Base-by-base conservation (phyloP, 2,797 vertebrate species). In the Muraenolepis orangiensis region DNA sequence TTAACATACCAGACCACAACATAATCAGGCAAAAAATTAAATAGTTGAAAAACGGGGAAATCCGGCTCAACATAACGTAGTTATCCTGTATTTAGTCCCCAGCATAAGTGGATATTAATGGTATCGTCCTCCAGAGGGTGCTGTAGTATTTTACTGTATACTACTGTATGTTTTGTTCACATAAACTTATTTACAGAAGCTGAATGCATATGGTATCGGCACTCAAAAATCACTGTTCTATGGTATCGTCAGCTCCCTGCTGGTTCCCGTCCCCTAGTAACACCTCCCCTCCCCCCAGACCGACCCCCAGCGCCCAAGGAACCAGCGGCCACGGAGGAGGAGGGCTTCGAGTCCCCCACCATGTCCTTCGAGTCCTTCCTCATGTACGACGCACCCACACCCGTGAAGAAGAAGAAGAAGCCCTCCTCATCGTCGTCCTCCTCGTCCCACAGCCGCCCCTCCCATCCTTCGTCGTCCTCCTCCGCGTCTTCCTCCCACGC, bases 331-430 rank as follows among this genome's bases (percentile, higher is more conserved):
- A 83, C 85, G 28, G 88, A 89, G 1, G 89, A 91, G 14, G 91
- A 90, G 0, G 84, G 95, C 0, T 99, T 94, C 28, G 96, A 98
- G 75, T 84, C 91, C 1, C 97, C 96, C 29, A 96, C 95, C 4
- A 98, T 96, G 98, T 99, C 98, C 23, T 99, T 99, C 10, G 98
- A 99, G 87, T 98, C 96, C 0, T 99, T 98, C 80, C 95, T 99
- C 78, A 99, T 95, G 4, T 99, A 99, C 0, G 98, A 99, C 71
- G 95, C 95, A 66, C 98, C 98, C 0, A 92, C 93, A 64, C 91
- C 95, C 23, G 95, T 94, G 86, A 98, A 96, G 90, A 98, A 97
- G 89, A 94, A 93, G 88, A 94, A 94, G 86, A 94, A 93, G 78
- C 79, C 74, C 0, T 40, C 76, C 0, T 74, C 88, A 0, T 80